phyloP scores from a whole-genome alignment of 2,113 vertebrate genomes.

The Chionodraco myersi region DNA sequence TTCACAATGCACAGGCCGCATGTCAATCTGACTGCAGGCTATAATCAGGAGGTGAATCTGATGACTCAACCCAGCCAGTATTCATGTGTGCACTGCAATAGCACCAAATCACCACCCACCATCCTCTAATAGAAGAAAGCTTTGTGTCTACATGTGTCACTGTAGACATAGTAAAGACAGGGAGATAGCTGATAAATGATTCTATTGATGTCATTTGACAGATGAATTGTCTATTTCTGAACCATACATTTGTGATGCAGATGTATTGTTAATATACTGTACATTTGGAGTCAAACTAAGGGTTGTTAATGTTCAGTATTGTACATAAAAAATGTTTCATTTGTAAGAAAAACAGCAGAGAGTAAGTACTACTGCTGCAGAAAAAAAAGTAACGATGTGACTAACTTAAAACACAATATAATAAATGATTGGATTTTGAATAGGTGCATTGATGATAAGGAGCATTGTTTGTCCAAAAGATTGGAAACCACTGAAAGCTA shows the following conservation, averaged over 20 bases:
- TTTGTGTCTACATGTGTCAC: constrained; percentile 70
- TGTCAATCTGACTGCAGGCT: constrained; percentile 70
- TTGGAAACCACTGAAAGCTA: background rate
- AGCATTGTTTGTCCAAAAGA: background rate
- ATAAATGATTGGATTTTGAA: constrained; percentile 3
- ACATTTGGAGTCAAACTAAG: constrained; percentile 15
- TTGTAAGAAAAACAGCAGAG: background rate
- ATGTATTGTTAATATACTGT: constrained; percentile 40
- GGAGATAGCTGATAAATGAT: constrained; percentile 46
- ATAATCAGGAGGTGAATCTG: constrained; percentile 77
- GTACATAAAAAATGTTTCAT: background rate
- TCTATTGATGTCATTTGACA: constrained; percentile 62
- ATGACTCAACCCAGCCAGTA: constrained; percentile 65
- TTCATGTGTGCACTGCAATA: constrained; percentile 67
- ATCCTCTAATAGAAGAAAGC: constrained; percentile 60
- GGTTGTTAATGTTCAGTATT: background rate
- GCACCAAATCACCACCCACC: constrained; percentile 66
- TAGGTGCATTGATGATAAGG: background rate
- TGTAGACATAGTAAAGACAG: constrained; percentile 63
- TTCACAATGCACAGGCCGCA: constrained; percentile 66
- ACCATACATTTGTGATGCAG: constrained; percentile 43
- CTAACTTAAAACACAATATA: background rate
- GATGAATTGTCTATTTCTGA: constrained; percentile 48
- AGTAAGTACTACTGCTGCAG: background rate
- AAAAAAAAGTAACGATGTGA: background rate